These are phyloP conservation scores for Henricia sp. DNA, from an alignment of 53 echinoderm and acorn worm genomes.

Conservation along the genomic window DNA sequence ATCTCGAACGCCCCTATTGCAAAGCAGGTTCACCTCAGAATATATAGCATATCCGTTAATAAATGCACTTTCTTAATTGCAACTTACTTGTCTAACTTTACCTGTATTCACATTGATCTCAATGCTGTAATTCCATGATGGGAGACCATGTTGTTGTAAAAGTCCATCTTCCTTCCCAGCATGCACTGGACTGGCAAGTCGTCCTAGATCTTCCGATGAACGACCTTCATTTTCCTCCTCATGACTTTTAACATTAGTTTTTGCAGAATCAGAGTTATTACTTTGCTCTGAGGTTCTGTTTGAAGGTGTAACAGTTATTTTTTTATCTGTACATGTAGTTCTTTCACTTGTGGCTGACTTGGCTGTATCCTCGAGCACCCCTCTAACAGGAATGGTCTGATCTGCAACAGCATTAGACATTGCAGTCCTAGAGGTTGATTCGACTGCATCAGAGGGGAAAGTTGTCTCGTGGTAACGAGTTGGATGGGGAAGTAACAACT, in stretches of 20 bases:
- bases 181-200: not conserved
- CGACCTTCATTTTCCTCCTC: conserved; percentile 12
- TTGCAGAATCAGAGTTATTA: not conserved
- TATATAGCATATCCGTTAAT: no score
- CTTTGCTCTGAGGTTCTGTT: not conserved
- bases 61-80: no score
- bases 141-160: conserved; percentile 74
- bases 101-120: conserved; percentile 75
- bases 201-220: conserved; percentile 1
- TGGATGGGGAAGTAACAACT: conserved; percentile 79
- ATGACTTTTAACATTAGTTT: not conserved
- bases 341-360: not conserved
- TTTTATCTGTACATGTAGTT: not conserved
- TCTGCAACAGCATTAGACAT: not conserved
- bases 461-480: not conserved
- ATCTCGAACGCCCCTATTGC: no score
- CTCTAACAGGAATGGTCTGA: not conserved
- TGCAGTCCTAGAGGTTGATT: not conserved
- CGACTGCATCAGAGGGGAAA: conserved; percentile 23
- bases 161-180: conserved; percentile 32
- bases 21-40: no score
- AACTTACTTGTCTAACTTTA: no score
- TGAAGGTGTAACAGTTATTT: no score
- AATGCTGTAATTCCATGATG: conserved; percentile 80
- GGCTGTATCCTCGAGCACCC: not conserved